Evolutionary conservation across 1,140 invertebrate genomes (phyloP).

Genomic region (Aphis gossypii): DNA sequence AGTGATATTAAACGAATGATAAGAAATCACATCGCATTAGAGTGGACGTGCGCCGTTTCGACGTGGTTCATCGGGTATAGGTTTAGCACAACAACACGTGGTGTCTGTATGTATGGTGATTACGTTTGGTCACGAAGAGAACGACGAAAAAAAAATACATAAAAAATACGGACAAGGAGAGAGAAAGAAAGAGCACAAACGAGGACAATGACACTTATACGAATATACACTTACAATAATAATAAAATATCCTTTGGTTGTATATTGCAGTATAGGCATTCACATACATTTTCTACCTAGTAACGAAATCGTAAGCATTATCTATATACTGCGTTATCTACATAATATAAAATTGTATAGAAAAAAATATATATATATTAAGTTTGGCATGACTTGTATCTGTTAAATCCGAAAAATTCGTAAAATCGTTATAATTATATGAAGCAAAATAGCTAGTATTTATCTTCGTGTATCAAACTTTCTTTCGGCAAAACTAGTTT

Average conservation of each 20-base stretch:
- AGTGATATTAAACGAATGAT: neutral
- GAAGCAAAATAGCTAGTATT: neutral
- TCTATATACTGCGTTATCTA: neutral
- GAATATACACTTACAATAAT: neutral
- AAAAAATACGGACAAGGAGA: constrained; percentile 5
- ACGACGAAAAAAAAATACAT: neutral
- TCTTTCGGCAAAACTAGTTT: constrained; percentile 37
- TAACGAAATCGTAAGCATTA: neutral
- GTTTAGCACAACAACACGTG: neutral
- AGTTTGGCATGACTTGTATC: neutral
- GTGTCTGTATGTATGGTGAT: neutral
- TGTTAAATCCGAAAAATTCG: neutral
- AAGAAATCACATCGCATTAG: constrained; percentile 10
- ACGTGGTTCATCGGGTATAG: neutral
- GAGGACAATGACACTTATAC: constrained; percentile 7
- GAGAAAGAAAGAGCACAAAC: neutral
- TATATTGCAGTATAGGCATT: neutral
- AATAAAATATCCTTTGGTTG: constrained; percentile 1
- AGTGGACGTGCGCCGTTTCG: neutral
- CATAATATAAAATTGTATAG: neutral
- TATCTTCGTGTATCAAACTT: neutral
- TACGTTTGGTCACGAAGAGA: constrained; percentile 8
- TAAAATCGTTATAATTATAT: neutral
- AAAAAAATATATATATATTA: neutral
- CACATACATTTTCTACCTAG: neutral